Conservation (phyloP, 1,140 invertebrate genomes). For the Armadillidium nasatum region DNA sequence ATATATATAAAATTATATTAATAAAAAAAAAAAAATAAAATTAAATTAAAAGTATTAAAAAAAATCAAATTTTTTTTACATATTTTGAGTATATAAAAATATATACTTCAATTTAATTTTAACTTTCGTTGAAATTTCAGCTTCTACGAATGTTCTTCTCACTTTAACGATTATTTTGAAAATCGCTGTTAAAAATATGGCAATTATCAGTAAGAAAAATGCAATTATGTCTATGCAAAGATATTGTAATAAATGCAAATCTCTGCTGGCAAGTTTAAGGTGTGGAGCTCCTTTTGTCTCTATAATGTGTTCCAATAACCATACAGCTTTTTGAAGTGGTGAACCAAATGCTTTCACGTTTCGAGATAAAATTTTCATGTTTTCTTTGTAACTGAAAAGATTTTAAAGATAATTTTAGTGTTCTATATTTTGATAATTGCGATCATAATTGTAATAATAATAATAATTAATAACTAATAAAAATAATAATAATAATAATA, state of each 20-base stretch:
- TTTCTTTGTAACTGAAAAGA: background rate
- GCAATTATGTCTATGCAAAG: constrained; percentile 36
- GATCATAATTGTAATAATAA: no score
- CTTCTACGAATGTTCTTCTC: background rate
- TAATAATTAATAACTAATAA: no score
- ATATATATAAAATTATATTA: no score
- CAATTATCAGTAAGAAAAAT: constrained; percentile 17
- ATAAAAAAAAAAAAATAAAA: no score
- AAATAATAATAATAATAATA: no score
- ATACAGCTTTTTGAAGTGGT: constrained; percentile 37
- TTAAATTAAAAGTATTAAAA: no score
- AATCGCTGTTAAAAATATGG: background rate
- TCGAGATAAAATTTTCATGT: background rate
- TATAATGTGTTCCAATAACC: constrained; percentile 39
- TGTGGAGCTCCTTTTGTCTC: constrained; percentile 30
- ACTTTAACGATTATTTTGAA: background rate
- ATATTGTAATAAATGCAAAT: constrained; percentile 41
- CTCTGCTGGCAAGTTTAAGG: constrained; percentile 34
- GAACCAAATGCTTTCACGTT: background rate
- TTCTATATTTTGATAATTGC: no score
- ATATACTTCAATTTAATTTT: no score
- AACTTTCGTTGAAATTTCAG: no score
- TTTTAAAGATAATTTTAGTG: no score
- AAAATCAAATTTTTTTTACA: no score
- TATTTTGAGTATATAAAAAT: no score